A percentile compares a stretch with the other conserved stretches of the same genome.
Conservation (phyloP, 2,797 vertebrate genomes). For the Thunnus albacares region DNA sequence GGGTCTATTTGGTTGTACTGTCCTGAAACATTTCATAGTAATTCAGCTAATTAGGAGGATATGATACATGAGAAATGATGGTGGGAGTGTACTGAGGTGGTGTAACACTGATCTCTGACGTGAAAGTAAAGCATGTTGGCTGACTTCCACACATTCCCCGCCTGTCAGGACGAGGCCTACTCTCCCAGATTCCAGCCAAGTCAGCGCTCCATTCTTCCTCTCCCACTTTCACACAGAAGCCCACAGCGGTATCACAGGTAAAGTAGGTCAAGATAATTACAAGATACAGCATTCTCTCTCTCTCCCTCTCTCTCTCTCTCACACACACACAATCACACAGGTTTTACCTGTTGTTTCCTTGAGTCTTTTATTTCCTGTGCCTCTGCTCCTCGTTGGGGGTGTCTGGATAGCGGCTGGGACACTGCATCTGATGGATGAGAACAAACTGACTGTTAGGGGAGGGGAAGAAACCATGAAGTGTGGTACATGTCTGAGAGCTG, state of each 20-base stretch:
- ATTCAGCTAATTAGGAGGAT: background rate
- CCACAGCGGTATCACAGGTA: conserved; percentile 23
- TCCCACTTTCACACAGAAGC: conserved; percentile 28
- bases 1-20: background rate
- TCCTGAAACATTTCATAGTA: background rate
- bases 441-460: conserved; percentile 17
- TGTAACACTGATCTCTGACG: conserved; percentile 17
- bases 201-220: conserved; percentile 41
- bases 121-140: conserved; percentile 41
- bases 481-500: background rate
- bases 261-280: conserved; percentile 52
- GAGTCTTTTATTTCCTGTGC: conserved; percentile 71
- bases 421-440: conserved; percentile 72
- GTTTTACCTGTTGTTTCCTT: conserved; percentile 73
- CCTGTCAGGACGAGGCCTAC: conserved; percentile 61
- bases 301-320: background rate
- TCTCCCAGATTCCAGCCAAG: conserved; percentile 60
- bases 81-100: conserved; percentile 10
- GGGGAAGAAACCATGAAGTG: background rate
- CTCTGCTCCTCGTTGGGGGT: conserved; percentile 55
- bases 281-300: conserved; percentile 26
- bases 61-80: background rate
- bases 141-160: conserved; percentile 51
- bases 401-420: conserved; percentile 51
- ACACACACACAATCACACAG: background rate